Evolutionary conservation across 2,888 invertebrate species (phyloP), one percentile per base, ranked within the genome.

Genomic region (Leucophenga maculata): DNA sequence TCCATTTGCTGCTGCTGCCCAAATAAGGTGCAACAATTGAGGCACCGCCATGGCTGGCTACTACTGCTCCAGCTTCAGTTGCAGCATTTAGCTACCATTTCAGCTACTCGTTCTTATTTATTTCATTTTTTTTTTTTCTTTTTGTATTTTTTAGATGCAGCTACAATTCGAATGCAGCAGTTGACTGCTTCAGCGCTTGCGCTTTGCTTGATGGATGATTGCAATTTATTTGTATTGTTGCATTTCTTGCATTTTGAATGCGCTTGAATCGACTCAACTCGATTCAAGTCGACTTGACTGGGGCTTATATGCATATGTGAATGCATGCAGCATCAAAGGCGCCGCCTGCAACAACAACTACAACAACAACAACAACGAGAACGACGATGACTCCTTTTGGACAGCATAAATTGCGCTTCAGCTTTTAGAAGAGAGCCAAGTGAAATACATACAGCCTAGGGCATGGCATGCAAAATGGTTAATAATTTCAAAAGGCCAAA

Each of bases 201-300:
- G 18, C 60, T 39, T 72, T 68, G n/a, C 71, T 80, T 80, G 80
- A 80, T 84, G 84, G 80, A 82, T 82, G 80, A 80, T 76, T 78
- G 80, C 80, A 80, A 80, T 80, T 80, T 80, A 80, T 80, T 80
- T 80, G 80, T 83, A 80, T 83, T 80, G 84, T 80, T 83, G 84
- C 84, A 82, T 82, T 80, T 77, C 75, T 75, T 75, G 72, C 82
- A 80, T 80, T 78, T 76, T 79, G 75, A 74, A 74, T 83, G 80
- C 78, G 78, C 75, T 78, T 18, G 18, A 50, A n/a, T 16, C 18
- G 50, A n/a, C n/a, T 18, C 18, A 13, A 48, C 48, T n/a, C 16
- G 48, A n/a, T 32, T 32, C 32, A 39, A 39, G 77, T 78, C 50
- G 13, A 50, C 50, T 16, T 50, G 16, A 50, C 50, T 16, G 6